These are phyloP conservation scores for Mnemiopsis leidyi DNA, from an alignment of 37 sponge, comb jelly and placozoan genomes.

Conservation along the genomic window DNA sequence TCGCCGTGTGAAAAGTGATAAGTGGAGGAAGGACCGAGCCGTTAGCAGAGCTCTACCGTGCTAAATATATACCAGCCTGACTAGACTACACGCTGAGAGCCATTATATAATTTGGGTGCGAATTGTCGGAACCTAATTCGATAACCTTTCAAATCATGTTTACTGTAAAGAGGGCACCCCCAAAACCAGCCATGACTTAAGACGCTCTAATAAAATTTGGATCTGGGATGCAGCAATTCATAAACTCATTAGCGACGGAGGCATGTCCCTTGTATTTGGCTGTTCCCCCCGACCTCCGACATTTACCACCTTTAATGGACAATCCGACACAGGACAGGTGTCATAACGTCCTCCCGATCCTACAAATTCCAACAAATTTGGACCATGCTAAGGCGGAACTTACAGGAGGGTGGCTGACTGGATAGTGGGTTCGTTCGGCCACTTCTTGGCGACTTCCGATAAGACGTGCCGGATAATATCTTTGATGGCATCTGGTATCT, in stretches of 20 bases:
- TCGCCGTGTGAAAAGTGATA: neutral
- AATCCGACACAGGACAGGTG: neutral
- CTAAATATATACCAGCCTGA: too few species aligned
- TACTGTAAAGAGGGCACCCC: neutral
- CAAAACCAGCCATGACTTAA: neutral
- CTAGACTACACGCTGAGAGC: neutral
- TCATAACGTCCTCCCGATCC: neutral
- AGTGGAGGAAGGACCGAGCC: neutral
- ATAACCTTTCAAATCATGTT: neutral
- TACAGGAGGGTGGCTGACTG: neutral
- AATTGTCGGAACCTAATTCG: neutral
- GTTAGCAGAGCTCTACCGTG: too few species aligned
- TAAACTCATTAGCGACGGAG: neutral
- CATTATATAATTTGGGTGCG: neutral
- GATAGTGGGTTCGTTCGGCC: conserved; percentile 1
- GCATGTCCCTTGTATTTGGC: neutral
- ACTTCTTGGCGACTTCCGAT: neutral
- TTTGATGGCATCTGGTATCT: conserved; percentile 5
- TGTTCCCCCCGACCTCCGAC: neutral
- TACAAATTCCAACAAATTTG: neutral
- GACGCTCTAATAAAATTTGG: neutral
- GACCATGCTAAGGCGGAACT: neutral
- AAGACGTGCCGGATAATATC: neutral
- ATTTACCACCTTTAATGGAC: neutral
- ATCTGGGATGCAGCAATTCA: neutral